Evolutionary conservation across 2,888 invertebrate genomes (phyloP).

Genomic region (Leptopilina myrica): DNA sequence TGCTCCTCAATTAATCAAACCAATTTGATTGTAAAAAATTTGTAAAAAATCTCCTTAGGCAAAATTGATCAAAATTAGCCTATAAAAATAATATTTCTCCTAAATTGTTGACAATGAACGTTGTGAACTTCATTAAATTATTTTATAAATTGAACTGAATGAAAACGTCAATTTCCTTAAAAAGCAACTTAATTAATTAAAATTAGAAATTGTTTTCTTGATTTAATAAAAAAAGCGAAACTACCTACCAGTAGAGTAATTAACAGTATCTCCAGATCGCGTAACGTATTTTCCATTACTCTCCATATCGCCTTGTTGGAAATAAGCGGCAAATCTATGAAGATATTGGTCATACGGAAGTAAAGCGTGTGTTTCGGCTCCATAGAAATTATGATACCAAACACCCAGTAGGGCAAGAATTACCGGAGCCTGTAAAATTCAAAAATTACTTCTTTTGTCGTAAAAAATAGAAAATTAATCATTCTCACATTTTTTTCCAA

Average conservation of each 20-base stretch:
- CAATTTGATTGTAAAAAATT: too few relatives aligned
- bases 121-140: too few relatives aligned
- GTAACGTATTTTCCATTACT: conserved; percentile 98
- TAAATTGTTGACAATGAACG: too few relatives aligned
- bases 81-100: too few relatives aligned
- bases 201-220: too few relatives aligned
- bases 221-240: too few relatives aligned
- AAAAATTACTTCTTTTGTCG: neutral
- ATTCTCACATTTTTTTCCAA: conserved; percentile 91
- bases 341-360: conserved; percentile 99
- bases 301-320: conserved; percentile 99
- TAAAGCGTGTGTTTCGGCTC: conserved; percentile 96
- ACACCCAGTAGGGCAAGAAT: conserved; percentile 93
- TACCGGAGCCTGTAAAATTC: conserved; percentile 87
- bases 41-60: too few relatives aligned
- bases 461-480: conserved; percentile 45
- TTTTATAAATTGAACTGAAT: too few relatives aligned
- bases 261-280: conserved; percentile 81
- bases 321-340: conserved; percentile 99
- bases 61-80: too few relatives aligned
- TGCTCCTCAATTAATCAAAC: too few relatives aligned
- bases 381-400: conserved; percentile 97
- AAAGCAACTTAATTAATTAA: too few relatives aligned
- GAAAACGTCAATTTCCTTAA: too few relatives aligned
- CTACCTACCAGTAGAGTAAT: conserved; percentile 77